Evolutionary conservation across 2,888 invertebrate species (phyloP), one percentile per base, ranked within the genome.

Genomic region (Hypsopygia costalis): DNA sequence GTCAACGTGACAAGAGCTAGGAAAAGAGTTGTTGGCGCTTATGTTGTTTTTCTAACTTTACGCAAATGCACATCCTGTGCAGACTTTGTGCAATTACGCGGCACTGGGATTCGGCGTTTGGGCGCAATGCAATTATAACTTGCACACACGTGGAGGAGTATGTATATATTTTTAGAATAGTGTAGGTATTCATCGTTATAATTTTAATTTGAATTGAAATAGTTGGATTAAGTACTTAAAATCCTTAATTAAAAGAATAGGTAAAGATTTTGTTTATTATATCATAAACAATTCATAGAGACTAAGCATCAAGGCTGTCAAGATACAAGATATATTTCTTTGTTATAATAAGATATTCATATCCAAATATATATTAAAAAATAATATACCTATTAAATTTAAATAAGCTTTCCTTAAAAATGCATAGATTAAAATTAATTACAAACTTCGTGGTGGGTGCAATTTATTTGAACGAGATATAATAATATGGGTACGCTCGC

Each of bases 51-150:
- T 58, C 60, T 56, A 59, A 55, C 64, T 61, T 46, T 43, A 44
- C 42, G 49, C 57, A 50, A 49, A 55, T 57, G 59, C 54, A 62
- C 62, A 67, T 68, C 66, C 71, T 68, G 71, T 64, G 69, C 74
- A 74, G 69, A 80, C 71, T 77, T 72, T 70, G 74, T 76, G 69
- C 77, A 79, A 80, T 81, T 79, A 69, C 66, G 16, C 16, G 59
- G 52, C 61, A 62, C 64, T 51, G 61, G 62, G 67, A 69, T 68
- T 62, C 55, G 58, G 64, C 57, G 53, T 59, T 64, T 58, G 58
- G 58, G 60, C 55, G 52, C 66, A 63, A 55, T 62, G 62, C 68
- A 69, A 73, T 75, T 75, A 72, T 71, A 70, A 69, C 66, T 69
- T 65, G 54, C 57, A 55, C 59, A 60, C 57, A 55, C 45, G 47